A percentile compares a stretch with the other conserved stretches of the same genome.
These are phyloP conservation scores for Leuctra nigra DNA, from an alignment of 2,888 invertebrate species.

Conservation along the genomic window DNA sequence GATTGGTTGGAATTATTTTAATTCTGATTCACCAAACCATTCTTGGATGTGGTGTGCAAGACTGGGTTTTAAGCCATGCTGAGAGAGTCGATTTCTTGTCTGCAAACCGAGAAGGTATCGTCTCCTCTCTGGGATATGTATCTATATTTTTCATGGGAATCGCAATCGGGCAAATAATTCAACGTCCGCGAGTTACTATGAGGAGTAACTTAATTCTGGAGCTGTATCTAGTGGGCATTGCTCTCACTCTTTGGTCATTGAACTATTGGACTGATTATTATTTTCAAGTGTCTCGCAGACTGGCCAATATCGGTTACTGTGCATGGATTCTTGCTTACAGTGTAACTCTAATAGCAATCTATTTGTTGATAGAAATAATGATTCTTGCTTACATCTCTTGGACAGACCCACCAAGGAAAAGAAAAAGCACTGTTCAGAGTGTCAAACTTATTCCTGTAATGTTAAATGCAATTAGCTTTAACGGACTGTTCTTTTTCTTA, in stretches of 20 bases:
- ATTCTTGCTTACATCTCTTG: slow-evolving; percentile 35
- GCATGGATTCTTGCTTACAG: slow-evolving; percentile 65
- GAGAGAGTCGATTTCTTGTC: slow-evolving; percentile 55
- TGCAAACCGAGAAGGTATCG: slow-evolving; percentile 89
- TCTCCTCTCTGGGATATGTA: slow-evolving; percentile 78
- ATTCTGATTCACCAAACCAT: slow-evolving; percentile 59
- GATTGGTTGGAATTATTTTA: slow-evolving; percentile 49
- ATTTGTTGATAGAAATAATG: slow-evolving; percentile 50
- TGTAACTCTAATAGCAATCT: slow-evolving; percentile 47
- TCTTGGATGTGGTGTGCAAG: slow-evolving; percentile 54
- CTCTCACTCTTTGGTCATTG: slow-evolving; percentile 41
- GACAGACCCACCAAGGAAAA: slow-evolving; percentile 16
- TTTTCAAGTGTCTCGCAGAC: slow-evolving; percentile 64
- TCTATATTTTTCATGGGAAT: slow-evolving; percentile 73
- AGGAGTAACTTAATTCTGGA: slow-evolving; percentile 29
- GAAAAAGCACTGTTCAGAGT: slow-evolving; percentile 17
- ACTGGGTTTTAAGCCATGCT: slow-evolving; percentile 59
- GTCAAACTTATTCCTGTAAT: slow-evolving; percentile 46
- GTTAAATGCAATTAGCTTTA: slow-evolving; percentile 66
- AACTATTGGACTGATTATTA: slow-evolving; percentile 45
- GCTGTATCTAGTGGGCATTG: slow-evolving; percentile 31
- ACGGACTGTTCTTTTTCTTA: slow-evolving; percentile 79
- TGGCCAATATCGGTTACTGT: slow-evolving; percentile 78
- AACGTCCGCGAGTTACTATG: slow-evolving; percentile 33
- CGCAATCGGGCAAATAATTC: slow-evolving; percentile 51